Conservation (phyloP, 53 echinoderm and acorn worm genomes). For the Antedon mediterranea region DNA sequence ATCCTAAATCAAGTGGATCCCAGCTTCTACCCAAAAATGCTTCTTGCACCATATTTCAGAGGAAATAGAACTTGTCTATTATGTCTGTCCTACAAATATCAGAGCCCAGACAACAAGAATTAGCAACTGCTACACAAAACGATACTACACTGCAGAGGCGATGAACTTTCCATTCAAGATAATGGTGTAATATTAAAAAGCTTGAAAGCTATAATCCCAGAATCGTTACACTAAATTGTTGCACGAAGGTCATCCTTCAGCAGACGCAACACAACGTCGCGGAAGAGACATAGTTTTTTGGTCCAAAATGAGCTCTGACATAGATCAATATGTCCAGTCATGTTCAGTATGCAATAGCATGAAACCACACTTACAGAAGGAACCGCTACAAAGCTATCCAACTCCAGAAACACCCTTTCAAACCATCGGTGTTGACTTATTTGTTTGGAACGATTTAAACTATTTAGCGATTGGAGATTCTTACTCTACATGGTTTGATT, state of each 20-base stretch:
- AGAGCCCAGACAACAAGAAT: conserved; percentile 3
- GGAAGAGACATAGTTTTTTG: conserved; percentile 10
- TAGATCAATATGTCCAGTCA: not conserved
- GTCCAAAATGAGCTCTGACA: not conserved
- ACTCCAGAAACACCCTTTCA: not conserved
- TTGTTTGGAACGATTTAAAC: not conserved
- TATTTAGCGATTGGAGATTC: not conserved
- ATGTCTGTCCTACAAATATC: conserved; percentile 20
- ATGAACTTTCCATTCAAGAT: not conserved
- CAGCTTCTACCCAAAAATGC: too few relatives aligned
- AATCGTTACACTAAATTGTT: not conserved
- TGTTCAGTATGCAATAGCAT: not conserved
- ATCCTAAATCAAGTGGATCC: too few relatives aligned
- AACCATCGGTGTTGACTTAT: not conserved
- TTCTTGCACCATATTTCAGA: too few relatives aligned
- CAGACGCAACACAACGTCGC: conserved; percentile 6
- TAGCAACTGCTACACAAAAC: not conserved
- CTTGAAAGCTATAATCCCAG: not conserved
- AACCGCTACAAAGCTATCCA: not conserved
- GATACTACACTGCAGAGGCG: too few relatives aligned
- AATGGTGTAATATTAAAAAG: not conserved
- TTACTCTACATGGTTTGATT: not conserved
- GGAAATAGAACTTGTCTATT: too few relatives aligned
- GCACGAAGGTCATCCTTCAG: not conserved
- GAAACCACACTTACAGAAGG: not conserved